Percentiles rank a stretch among this genome's conserved stretches.
phyloP scores from a whole-genome alignment of 2,797 vertebrate genomes.

The Lithobates sylvaticus region DNA sequence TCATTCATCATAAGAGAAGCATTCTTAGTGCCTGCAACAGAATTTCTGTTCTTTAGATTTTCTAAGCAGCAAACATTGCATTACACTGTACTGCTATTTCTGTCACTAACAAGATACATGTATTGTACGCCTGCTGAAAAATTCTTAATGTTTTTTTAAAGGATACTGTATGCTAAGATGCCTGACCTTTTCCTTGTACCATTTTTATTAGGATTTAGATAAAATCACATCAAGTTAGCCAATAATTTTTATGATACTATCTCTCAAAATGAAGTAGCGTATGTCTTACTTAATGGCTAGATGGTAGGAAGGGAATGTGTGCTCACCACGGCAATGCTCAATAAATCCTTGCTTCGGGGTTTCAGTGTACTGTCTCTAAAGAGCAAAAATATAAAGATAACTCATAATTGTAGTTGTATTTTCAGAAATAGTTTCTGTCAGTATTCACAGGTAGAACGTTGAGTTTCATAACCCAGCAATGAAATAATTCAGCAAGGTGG shows the following conservation, averaged over 20 bases:
- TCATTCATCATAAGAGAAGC: constrained; percentile 33
- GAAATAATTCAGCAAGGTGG: background rate
- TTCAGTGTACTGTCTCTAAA: constrained; percentile 11
- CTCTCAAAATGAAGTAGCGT: constrained; percentile 16
- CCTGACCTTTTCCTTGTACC: background rate
- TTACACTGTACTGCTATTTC: background rate
- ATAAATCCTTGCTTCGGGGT: constrained; percentile 14
- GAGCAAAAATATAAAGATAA: constrained; percentile 8
- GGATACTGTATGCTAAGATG: constrained; percentile 11
- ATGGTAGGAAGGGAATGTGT: constrained; percentile 4
- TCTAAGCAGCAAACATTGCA: constrained; percentile 28
- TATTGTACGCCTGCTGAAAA: background rate
- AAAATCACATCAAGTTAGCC: constrained; percentile 15
- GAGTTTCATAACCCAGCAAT: background rate
- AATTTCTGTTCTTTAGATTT: constrained; percentile 26
- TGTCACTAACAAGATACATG: constrained; percentile 28
- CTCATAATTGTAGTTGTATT: background rate
- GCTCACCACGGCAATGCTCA: background rate
- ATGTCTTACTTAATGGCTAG: constrained; percentile 8
- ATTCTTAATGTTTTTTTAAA: constrained; percentile 24
- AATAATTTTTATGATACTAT: constrained; percentile 21
- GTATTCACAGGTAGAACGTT: background rate
- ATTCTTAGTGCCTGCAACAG: constrained; percentile 14
- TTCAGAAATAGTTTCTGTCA: background rate
- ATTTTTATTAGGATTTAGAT: constrained; percentile 32